These are phyloP conservation scores for Limosa lapponica DNA, from an alignment of 2,797 vertebrate species.

Conservation along the genomic window DNA sequence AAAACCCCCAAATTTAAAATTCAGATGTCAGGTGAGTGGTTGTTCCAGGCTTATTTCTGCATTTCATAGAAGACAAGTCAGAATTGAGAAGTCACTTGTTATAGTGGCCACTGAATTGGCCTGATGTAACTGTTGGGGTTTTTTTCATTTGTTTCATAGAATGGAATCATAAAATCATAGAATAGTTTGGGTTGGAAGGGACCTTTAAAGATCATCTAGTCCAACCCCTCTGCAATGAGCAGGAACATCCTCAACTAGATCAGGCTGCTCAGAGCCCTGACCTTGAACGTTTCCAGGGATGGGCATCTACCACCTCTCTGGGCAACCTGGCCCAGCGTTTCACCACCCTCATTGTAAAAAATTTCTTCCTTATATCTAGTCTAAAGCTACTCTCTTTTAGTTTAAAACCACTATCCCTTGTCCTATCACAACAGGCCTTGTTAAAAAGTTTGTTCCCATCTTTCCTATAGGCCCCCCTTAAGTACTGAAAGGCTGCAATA, in stretches of 20 bases:
- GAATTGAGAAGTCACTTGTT: not conserved
- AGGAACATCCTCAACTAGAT: not conserved
- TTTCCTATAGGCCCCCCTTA: not conserved
- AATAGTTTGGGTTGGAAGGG: not conserved
- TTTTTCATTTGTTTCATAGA: not conserved
- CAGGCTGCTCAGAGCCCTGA: not conserved
- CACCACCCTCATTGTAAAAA: not conserved
- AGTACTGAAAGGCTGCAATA: not conserved
- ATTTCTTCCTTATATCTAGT: not conserved
- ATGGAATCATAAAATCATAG: not conserved
- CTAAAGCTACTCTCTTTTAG: not conserved
- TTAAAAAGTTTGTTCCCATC: not conserved
- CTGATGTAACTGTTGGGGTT: not conserved
- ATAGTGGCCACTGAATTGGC: not conserved
- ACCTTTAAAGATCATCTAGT: not conserved
- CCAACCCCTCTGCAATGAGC: not conserved
- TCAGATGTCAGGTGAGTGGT: not conserved
- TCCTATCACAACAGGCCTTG: not conserved
- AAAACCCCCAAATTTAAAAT: not conserved
- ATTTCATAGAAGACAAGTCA: not conserved
- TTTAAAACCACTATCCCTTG: not conserved
- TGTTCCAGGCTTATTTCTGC: not conserved
- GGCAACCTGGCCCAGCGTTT: not conserved
- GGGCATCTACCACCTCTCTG: not conserved
- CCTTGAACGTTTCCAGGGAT: not conserved